Percentiles rank a stretch among this genome's conserved stretches.
These are phyloP conservation scores for Rachycentron canadum DNA, from an alignment of 2,797 vertebrate species.

Conservation along the genomic window DNA sequence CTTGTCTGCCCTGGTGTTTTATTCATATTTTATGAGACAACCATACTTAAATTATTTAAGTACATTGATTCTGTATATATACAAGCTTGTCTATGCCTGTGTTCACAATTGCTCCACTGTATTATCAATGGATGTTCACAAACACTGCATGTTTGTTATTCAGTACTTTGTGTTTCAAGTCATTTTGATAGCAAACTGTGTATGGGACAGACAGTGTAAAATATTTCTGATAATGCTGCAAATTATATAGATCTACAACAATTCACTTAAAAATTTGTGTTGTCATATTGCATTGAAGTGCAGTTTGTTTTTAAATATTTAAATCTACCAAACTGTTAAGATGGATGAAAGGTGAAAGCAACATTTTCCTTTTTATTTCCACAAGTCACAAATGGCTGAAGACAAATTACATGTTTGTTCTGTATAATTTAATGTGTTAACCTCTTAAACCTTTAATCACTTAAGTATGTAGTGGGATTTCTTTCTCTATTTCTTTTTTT, in stretches of 20 bases:
- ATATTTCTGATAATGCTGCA: background rate
- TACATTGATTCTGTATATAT: slow-evolving; percentile 85
- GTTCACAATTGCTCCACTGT: slow-evolving; percentile 65
- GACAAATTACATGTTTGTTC: background rate
- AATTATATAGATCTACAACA: too few relatives aligned
- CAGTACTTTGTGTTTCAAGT: slow-evolving; percentile 55
- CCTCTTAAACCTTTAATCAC: background rate
- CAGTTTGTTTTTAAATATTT: background rate
- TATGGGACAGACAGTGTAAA: background rate
- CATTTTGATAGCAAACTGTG: slow-evolving; percentile 24
- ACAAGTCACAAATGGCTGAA: background rate
- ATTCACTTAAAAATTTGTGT: background rate
- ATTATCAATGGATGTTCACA: slow-evolving; percentile 71
- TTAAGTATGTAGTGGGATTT: background rate
- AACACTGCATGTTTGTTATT: slow-evolving; percentile 55
- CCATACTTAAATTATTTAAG: slow-evolving; percentile 85
- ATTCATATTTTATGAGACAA: slow-evolving; percentile 83
- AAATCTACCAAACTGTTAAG: background rate
- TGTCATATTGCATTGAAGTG: background rate
- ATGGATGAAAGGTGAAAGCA: background rate
- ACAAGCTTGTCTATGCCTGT: slow-evolving; percentile 72
- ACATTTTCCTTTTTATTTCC: background rate
- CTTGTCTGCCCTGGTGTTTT: slow-evolving; percentile 81
- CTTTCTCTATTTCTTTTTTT: background rate
- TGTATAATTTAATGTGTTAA: background rate